These are phyloP conservation scores for Stenchaetothrips biformis DNA, from an alignment of 2,888 invertebrate species.

Conservation along the genomic window DNA sequence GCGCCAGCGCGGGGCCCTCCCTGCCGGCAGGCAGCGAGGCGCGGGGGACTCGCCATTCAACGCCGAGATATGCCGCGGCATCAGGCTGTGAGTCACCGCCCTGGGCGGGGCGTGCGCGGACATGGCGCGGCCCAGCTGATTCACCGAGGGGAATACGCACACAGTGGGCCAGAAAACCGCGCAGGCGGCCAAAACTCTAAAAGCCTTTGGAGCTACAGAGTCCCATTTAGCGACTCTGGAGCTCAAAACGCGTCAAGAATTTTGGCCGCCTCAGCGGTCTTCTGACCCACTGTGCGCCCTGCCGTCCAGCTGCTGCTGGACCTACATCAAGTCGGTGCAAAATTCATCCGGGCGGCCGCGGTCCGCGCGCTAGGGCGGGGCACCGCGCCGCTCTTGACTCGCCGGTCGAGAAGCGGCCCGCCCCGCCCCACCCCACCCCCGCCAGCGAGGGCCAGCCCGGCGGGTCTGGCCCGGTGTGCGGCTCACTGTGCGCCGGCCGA, in stretches of 20 bases:
- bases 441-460: constrained; percentile 19
- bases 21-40: background rate
- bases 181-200: too few relatives aligned
- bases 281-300: background rate
- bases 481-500: background rate
- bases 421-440: constrained; percentile 28
- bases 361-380: background rate
- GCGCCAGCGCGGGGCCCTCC: background rate
- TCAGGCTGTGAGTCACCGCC: background rate
- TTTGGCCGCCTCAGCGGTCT: background rate
- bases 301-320: background rate
- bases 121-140: too few relatives aligned
- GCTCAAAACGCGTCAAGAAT: too few relatives aligned
- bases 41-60: background rate
- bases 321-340: background rate
- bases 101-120: too few relatives aligned
- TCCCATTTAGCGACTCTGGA: too few relatives aligned
- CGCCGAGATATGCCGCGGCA: background rate
- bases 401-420: constrained; percentile 33
- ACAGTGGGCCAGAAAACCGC: too few relatives aligned
- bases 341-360: background rate
- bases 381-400: background rate
- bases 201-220: too few relatives aligned
- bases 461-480: background rate
- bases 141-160: too few relatives aligned